Evolutionary conservation across 2,113 vertebrate genomes (phyloP), one percentile per base, ranked within the genome.

Genomic region (Pelecanoides urinatrix): DNA sequence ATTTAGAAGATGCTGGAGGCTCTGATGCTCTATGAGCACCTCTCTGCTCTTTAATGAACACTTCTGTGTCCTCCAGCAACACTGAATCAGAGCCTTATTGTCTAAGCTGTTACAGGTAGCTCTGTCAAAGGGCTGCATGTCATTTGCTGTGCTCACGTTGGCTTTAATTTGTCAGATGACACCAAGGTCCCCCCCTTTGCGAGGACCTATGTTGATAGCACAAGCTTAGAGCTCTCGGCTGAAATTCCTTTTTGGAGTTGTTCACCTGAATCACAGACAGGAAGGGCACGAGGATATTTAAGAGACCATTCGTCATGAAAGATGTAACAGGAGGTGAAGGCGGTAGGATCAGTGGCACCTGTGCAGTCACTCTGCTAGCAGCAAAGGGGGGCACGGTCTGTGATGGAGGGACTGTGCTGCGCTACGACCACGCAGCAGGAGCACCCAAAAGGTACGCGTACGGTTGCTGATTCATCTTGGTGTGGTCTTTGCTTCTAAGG

Each of bases 21-120:
- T 88, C 36, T 45, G 72, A 52, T 82, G 73, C 34, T 89, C 40
- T 88, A 7, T 50, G 62, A 92, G 77, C 84, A 95, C 67, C 67
- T 92, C 81, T 95, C 61, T 83, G 75, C 82, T 93, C 72, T 42
- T 92, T 90, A 92, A 92, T 75, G 94, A 97, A 95, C 78, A 78
- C 61, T 88, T 81, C 82, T 81, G 61, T 4, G 2, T 96, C 82
- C 79, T 96, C 61, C 56, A 95, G 87, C 68, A 72, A 59, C 13
- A 49, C 38, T 44, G 53, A 93, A 88, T 96, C 77, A 88, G 72
- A 70, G 42, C 45, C 45, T 80, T 19, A 71, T 71, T 95, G 74
- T 93, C 58, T 92, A 63, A 95, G 58, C 63, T 53, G 47, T 47
- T 79, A 42, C 0, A 17, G 16, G 77, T 72, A 58, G 26, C 66